Base-by-base conservation (phyloP, 1,140 invertebrate species). In the Drosophila miranda region DNA sequence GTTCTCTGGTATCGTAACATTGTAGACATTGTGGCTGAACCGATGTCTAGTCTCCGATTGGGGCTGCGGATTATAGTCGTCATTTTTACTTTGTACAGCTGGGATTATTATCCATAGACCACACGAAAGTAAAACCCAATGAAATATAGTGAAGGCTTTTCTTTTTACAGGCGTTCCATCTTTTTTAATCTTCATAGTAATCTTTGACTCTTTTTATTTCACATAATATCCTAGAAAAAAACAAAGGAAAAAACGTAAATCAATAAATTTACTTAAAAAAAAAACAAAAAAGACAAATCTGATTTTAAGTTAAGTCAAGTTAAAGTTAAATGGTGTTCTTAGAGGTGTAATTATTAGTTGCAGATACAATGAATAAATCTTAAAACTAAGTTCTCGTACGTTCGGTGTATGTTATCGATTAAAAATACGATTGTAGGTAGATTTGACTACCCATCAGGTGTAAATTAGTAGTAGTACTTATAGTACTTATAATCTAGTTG, bases 1-100 rank as follows among this genome's bases (percentile, higher is more conserved):
- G 92, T 97, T 99, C 92, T 99, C 98, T 7, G 95, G 94, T 74
- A 99, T 96, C 75, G 95, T 96, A 69, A 95, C 96, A 93, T 99
- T 98, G 93, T 99, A 99, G 0, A 93, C 84, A 4, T 92, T 73
- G 56, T 94, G 92, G 2, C 95, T 95, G 92, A 99, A 99, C 49
- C 57, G 66, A 59, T 64, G 56, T 13, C 57, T 69, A 30, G 50
- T 55, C 28, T 70, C 57, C 26, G 45, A 58, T 54, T 53, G 48
- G 59, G 44, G 21, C 4, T 26, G 30, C 16, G 50, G 45, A 64
- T 75, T 67, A 50, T 26, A 34, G 41, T 64, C 82, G 41, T 64
- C 30, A 49, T 58, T 42, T 42, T 76, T 75, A 51, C 61, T 70
- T 60, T 78, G 66, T 44, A 64, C 48, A 64, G 66, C 49, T 45